A percentile compares a stretch with the other conserved stretches of the same genome.
Evolutionary conservation across 2,888 invertebrate species (phyloP).

Genomic region (Scaptomyza parva): DNA sequence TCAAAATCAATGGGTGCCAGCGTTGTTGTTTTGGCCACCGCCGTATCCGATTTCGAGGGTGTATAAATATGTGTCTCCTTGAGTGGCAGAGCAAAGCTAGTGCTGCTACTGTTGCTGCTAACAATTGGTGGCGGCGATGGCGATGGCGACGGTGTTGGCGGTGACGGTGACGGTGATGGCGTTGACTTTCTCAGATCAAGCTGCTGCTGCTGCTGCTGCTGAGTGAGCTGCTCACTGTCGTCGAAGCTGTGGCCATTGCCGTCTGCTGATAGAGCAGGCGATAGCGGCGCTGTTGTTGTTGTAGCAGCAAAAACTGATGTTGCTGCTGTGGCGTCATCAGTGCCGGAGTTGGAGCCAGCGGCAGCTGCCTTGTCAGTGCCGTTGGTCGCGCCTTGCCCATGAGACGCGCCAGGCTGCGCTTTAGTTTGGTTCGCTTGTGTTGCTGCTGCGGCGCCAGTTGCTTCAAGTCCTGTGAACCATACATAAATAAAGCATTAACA

Average conservation of each 20-base stretch:
- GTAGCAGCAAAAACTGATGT: constrained; percentile 67
- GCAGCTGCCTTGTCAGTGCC: constrained; percentile 20
- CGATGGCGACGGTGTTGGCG: constrained; percentile 21
- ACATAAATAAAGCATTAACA: constrained; percentile 26
- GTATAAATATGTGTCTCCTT: constrained; percentile 85
- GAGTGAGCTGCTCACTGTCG: constrained; percentile 60
- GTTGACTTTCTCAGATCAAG: constrained; percentile 68
- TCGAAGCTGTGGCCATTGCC: constrained; percentile 70
- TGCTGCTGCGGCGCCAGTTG: constrained; percentile 49
- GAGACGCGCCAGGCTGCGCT: constrained; percentile 77
- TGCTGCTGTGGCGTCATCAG: constrained; percentile 71
- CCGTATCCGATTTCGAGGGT: constrained; percentile 82
- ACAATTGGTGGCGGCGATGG: constrained; percentile 16
- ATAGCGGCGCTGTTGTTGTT: constrained; percentile 77
- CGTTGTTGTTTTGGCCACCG: constrained; percentile 73
- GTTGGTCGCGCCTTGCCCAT: constrained; percentile 62
- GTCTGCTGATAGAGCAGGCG: constrained; percentile 76
- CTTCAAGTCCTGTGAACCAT: constrained; percentile 72
- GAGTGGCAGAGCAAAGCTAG: constrained; percentile 81
- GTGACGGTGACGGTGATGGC: constrained; percentile 24
- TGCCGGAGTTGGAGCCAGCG: constrained; percentile 27
- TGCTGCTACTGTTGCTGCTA: constrained; percentile 53
- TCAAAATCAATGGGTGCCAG: constrained; percentile 83
- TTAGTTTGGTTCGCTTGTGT: constrained; percentile 81
- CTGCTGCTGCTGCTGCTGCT: constrained; percentile 55